Evolutionary conservation across 1,140 invertebrate genomes (phyloP).

Genomic region (Sminthurides bifidus): DNA sequence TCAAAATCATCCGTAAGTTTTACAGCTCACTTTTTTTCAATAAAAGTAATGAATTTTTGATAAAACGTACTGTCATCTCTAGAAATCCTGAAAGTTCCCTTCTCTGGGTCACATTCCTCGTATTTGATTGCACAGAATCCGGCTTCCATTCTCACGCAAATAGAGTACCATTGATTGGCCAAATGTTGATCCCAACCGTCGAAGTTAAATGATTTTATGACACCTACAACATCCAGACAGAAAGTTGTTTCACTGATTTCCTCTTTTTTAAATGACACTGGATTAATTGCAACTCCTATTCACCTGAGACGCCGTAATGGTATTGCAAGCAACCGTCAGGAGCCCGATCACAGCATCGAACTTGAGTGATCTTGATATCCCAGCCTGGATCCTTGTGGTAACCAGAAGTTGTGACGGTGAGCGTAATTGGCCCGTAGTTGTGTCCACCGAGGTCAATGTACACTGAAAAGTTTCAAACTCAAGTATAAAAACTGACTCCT

Average conservation of each 20-base stretch:
- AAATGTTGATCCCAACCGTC: conserved; percentile 33
- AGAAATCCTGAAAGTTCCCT: conserved; percentile 32
- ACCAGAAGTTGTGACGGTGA: conserved; percentile 34
- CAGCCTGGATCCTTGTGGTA: conserved; percentile 35
- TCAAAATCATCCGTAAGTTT: background rate
- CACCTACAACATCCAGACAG: conserved; percentile 18
- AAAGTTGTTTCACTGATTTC: background rate
- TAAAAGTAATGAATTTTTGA: background rate
- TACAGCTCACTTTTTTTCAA: background rate
- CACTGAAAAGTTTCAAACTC: conserved; percentile 30
- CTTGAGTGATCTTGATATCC: conserved; percentile 35
- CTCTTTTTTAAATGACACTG: background rate
- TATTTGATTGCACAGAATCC: conserved; percentile 34
- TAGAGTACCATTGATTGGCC: conserved; percentile 36
- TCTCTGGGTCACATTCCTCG: conserved; percentile 33
- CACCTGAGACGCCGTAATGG: conserved; percentile 32
- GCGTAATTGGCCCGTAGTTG: conserved; percentile 33
- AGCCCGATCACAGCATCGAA: conserved; percentile 32
- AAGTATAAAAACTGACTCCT: background rate
- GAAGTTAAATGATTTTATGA: conserved; percentile 35
- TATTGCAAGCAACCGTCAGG: conserved; percentile 36
- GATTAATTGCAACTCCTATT: background rate
- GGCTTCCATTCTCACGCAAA: conserved; percentile 35
- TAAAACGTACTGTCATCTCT: conserved; percentile 31
- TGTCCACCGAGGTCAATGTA: conserved; percentile 36